Percentiles rank a stretch among this genome's conserved stretches.
Evolutionary conservation across 2,888 invertebrate genomes (phyloP).

Genomic region (Lasiommata megera): DNA sequence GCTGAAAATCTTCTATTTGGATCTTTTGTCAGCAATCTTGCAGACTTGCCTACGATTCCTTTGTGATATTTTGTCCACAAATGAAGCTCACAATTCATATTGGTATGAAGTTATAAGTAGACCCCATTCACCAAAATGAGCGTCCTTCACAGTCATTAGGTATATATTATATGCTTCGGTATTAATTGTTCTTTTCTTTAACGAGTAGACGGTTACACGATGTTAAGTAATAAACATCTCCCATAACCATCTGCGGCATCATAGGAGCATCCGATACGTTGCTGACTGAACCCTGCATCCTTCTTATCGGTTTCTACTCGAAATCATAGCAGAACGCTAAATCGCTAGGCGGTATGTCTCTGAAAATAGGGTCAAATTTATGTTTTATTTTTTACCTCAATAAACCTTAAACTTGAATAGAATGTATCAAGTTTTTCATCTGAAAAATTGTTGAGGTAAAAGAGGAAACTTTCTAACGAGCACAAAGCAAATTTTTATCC

Average conservation of each 20-base stretch:
- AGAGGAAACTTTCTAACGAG: conserved; percentile 50
- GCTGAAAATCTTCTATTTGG: conserved; percentile 48
- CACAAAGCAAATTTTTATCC: conserved; percentile 56
- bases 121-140: neutral
- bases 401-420: neutral
- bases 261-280: too few species aligned
- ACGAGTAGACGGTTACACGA: too few species aligned
- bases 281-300: too few species aligned
- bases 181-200: too few species aligned
- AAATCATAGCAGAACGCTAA: too few species aligned
- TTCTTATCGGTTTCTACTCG: too few species aligned
- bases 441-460: conserved; percentile 46
- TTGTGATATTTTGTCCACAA: conserved; percentile 51
- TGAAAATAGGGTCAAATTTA: too few species aligned
- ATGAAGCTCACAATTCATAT: conserved; percentile 35
- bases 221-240: too few species aligned
- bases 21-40: conserved; percentile 60
- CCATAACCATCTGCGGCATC: too few species aligned
- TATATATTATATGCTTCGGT: neutral
- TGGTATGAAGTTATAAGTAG: neutral
- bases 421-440: conserved; percentile 35
- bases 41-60: conserved; percentile 46
- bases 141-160: neutral
- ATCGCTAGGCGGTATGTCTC: too few species aligned
- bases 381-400: too few species aligned